Evolutionary conservation across 2,797 vertebrate genomes (phyloP), one percentile per base, ranked within the genome.

Genomic region (Allobates femoralis): DNA sequence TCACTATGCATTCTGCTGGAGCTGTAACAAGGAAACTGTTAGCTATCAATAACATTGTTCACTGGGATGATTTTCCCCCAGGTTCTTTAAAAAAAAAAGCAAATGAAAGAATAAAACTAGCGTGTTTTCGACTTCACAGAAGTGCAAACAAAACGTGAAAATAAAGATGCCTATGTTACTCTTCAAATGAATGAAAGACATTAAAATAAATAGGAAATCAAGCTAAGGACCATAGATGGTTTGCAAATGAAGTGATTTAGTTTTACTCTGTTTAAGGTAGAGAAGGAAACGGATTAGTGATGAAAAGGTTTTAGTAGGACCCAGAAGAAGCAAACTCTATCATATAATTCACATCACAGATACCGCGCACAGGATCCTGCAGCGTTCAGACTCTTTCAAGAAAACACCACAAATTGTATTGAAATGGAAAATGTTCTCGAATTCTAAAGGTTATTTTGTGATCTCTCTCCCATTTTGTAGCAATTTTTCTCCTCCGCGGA

Each of bases 371-470:
- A 79, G 81, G 23, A 46, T 83, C 86, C 34, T 56, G 46, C 67
- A 76, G 69, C 15, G 69, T 55, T 74, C 75, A 5, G 75, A 80
- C 55, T 69, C 58, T 75, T 79, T 84, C 30, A 84, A 75, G n/a
- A 83, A 75, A 60, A 64, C 46, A 37, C 41, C 55, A 64, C 28
- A 80, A 83, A 79, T 71, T 66, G 53, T 83, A 41, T 69, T 60
- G 50, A 73, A 84, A 84, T 66, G 51, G 78, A 84, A 87, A 84
- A 80, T 46, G 66, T 64, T 55, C 76, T 84, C 37, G 21, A 71
- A 77, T 83, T 83, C 53, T 62, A 87, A 88, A 85, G 82, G 74
- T 58, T 60, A 84, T 76, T 88, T 83, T 76, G 55, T 85, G 77
- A 76, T 76, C 26, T 81, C 77, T 75, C 53, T 62, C 66, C 78